Base-by-base conservation (phyloP, 2,888 invertebrate species). In the Sesia apiformis region DNA sequence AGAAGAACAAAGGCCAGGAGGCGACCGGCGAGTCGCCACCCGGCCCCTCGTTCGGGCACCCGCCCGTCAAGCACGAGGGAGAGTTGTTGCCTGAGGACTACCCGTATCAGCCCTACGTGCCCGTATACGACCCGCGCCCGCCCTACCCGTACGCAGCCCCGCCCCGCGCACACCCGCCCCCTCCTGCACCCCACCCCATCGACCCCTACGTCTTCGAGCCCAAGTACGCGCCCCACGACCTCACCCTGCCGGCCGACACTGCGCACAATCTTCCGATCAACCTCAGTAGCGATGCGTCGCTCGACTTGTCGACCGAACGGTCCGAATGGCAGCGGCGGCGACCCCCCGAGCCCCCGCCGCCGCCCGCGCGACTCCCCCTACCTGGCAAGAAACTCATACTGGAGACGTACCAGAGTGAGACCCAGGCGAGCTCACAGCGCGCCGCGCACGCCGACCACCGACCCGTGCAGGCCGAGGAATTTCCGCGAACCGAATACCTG, bases 361-460 rank as follows among this genome's bases (percentile, higher is more conserved):
- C 72, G 53, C 67, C 75, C 46, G 53, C 55, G 23, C 84, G 83
- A 52, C 70, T 81, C 4, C 76, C 86, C 3, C 79, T 90, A 38
- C 90, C 90, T 59, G 90, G 90, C 52, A 88, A 88, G 67, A 90
- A 90, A 60, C 78, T 90, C 60, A 89, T 90, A 61, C 76, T 90
- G 7, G 90, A 90, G 64, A 75, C 90, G 3, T 90, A 90, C 66
- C 87, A 90, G 61, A 89, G 83, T 69, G 88, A 86, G 64, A 76
- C 82, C 41, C 81, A 74, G 51, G 78, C 78, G 39, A 63, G 68
- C 54, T 70, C 79, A 7, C 79, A 81, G 51, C 58, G 52, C 57
- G 52, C 56, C 39, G 54, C 60, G 40, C 51, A 50, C 38, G 49
- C 50, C 4, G 73, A 62, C 42, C 57, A 63, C 23, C 59, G 55